phyloP scores from a whole-genome alignment of 2,113 vertebrate genomes.

The Nasalis larvatus region DNA sequence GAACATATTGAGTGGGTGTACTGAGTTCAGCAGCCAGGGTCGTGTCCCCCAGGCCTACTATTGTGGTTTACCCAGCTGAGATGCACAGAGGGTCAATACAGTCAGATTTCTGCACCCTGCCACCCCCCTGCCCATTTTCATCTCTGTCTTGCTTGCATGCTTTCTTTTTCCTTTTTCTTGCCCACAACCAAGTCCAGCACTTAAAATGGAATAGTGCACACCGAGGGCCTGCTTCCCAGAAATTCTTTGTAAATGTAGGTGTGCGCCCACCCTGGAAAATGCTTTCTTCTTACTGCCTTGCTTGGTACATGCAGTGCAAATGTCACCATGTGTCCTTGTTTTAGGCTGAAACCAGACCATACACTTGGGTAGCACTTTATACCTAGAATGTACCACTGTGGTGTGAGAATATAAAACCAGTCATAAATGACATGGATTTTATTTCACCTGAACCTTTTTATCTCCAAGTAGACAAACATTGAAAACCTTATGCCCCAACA shows the following conservation, averaged over 20 bases:
- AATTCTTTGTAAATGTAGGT: background rate
- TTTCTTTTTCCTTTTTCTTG: background rate
- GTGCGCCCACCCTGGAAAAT: background rate
- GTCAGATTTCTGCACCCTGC: background rate
- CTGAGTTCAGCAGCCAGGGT: slow-evolving; percentile 55
- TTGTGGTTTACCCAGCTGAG: slow-evolving; percentile 33
- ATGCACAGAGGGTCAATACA: background rate
- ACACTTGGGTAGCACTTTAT: background rate
- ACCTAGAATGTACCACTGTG: background rate
- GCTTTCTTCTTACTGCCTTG: slow-evolving; percentile 28
- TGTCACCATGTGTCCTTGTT: background rate
- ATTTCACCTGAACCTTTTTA: background rate
- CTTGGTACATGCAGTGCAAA: background rate
- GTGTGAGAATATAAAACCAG: background rate
- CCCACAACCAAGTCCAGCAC: background rate
- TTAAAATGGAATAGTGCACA: background rate
- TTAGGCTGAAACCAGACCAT: background rate
- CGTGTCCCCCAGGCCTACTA: background rate
- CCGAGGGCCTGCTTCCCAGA: background rate
- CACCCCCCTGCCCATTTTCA: background rate
- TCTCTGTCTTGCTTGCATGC: background rate
- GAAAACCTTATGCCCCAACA: background rate
- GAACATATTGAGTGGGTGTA: slow-evolving; percentile 36
- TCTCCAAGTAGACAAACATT: background rate
- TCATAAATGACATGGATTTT: background rate